These are phyloP conservation scores for Hirundichthys speculiger DNA, from an alignment of 2,113 vertebrate genomes.

Conservation along the genomic window DNA sequence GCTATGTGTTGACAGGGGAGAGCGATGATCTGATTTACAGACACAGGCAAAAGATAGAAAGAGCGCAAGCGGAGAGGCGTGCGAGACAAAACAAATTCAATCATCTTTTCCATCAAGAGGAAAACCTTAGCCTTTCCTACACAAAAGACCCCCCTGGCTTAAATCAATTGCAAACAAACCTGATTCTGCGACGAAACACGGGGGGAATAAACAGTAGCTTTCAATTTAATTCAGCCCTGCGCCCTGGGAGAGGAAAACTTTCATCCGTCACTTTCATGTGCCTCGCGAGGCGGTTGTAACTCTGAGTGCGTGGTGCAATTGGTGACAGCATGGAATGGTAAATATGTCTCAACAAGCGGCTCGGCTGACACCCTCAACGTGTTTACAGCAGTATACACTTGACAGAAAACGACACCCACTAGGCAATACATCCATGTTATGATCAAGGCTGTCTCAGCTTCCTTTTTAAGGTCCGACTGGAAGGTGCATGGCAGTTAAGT, in stretches of 20 bases:
- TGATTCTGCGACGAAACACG: constrained; percentile 67
- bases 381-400: constrained; percentile 53
- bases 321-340: constrained; percentile 65
- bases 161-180: constrained; percentile 85
- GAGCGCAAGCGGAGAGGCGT: constrained; percentile 56
- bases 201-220: constrained; percentile 83
- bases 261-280: constrained; percentile 83
- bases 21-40: constrained; percentile 78
- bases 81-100: constrained; percentile 81
- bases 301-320: constrained; percentile 31
- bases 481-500: not conserved
- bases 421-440: constrained; percentile 14
- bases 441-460: constrained; percentile 17
- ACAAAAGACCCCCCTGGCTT: constrained; percentile 71
- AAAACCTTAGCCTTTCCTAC: constrained; percentile 68
- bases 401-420: constrained; percentile 37
- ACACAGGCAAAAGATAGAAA: constrained; percentile 64
- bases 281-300: constrained; percentile 53
- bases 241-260: constrained; percentile 76
- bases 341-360: constrained; percentile 68
- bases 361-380: constrained; percentile 42
- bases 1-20: constrained; percentile 77
- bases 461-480: constrained; percentile 2
- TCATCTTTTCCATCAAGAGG: constrained; percentile 78
- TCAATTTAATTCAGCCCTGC: constrained; percentile 80